Base-by-base conservation (phyloP, 2,113 vertebrate genomes). In the Lipophrys pholis region DNA sequence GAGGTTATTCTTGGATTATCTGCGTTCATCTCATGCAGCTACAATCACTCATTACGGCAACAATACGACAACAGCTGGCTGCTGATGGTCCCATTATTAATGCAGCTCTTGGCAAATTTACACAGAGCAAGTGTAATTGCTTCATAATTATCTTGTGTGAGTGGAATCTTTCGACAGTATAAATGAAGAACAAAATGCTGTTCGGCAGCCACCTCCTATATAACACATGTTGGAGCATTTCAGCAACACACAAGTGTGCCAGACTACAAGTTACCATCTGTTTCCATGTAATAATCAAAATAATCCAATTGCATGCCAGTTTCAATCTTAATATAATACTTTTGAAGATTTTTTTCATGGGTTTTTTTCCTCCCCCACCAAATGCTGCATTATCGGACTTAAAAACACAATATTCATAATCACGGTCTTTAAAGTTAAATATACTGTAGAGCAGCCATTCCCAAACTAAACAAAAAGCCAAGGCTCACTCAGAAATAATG, bases 61-160 rank as follows among this genome's bases (percentile, higher is more conserved):
- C 56, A 84, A 35, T 57, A 53, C 54, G 78, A 54, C 46, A 69
- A 41, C 80, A 84, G 53, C 76, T 73, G 84, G 59, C 73, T 63
- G 67, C 57, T n/a, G 8, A 80, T 7, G 57, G 51, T 21, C 1
- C 42, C 62, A 72, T 75, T 60, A 82, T 70, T 78, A 73, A 75
- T 69, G 59, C 45, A 76, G 60, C 50, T 54, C 49, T 63, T 50
- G 7, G 21, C 16, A 36, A 57, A 66, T 54, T 42, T 53, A 59
- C 62, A 55, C 5, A 55, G 30, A 36, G 42, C 39, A 54, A 39
- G 7, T 54, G 51, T 72, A 65, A 80, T 74, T 75, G 30, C 41
- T 63, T 41, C 66, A 78, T 78, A 55, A 83, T 83, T 40, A 68
- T 55, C 62, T 21, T 52, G 38, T 16, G 73, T 30, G 21, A 55